Evolutionary conservation across 2,113 vertebrate species (phyloP).

Genomic region (Stercorarius parasiticus): DNA sequence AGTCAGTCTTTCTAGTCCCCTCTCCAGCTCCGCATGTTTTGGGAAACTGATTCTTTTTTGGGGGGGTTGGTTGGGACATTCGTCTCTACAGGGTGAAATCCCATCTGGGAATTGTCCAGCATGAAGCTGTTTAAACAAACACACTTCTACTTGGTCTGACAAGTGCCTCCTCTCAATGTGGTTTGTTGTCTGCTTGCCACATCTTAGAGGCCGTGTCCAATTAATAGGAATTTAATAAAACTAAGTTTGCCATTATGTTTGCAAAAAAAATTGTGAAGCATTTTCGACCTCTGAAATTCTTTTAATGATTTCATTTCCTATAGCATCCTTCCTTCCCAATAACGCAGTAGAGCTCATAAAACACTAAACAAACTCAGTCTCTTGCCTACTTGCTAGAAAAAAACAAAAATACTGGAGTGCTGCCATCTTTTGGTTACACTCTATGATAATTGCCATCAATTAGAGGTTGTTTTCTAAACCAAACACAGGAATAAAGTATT

Average conservation of each 20-base stretch:
- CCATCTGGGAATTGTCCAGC: not conserved
- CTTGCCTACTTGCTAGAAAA: not conserved
- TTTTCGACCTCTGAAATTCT: not conserved
- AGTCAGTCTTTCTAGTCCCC: not conserved
- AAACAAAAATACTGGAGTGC: slow-evolving; percentile 2
- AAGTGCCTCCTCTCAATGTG: not conserved
- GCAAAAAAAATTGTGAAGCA: not conserved
- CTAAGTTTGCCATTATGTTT: not conserved
- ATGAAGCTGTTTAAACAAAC: not conserved
- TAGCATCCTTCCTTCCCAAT: not conserved
- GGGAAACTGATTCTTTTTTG: not conserved
- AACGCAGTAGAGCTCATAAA: not conserved
- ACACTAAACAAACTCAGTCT: not conserved
- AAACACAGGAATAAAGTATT: not conserved
- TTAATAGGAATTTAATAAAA: not conserved
- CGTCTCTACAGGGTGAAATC: not conserved
- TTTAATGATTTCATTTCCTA: not conserved
- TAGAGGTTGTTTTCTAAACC: slow-evolving; percentile 9
- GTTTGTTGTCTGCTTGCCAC: not conserved
- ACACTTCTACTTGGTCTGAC: not conserved
- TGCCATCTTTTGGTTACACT: slow-evolving; percentile 2
- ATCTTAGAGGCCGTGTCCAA: not conserved
- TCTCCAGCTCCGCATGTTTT: not conserved
- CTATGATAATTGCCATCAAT: not conserved
- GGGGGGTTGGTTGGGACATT: not conserved